phyloP scores from a whole-genome alignment of 2,113 vertebrate genomes.

The Phyllopteryx taeniolatus region DNA sequence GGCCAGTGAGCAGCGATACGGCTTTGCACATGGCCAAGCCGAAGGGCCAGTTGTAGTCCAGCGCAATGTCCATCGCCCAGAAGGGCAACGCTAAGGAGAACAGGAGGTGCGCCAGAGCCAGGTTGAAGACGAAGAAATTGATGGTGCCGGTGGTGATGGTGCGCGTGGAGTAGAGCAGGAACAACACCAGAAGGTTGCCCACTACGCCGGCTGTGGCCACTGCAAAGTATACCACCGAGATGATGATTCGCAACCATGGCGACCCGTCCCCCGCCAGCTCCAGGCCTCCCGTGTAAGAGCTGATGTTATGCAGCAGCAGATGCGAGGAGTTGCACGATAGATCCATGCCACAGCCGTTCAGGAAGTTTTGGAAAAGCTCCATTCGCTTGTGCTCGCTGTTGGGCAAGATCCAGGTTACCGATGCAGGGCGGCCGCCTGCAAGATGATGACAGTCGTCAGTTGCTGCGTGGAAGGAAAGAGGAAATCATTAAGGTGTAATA shows the following conservation, averaged over 20 bases:
- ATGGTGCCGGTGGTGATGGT: constrained; percentile 65
- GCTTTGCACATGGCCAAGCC: constrained; percentile 67
- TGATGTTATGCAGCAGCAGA: constrained; percentile 28
- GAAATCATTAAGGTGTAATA: constrained; percentile 63
- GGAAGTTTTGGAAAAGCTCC: constrained; percentile 32
- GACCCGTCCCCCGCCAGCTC: constrained; percentile 43
- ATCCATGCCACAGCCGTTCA: constrained; percentile 30
- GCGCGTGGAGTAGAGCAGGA: constrained; percentile 65
- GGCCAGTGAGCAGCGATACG: constrained; percentile 64
- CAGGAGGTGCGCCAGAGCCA: constrained; percentile 70
- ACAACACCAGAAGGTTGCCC: constrained; percentile 72
- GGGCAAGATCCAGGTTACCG: constrained; percentile 46
- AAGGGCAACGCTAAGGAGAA: constrained; percentile 73
- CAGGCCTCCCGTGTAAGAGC: constrained; percentile 12
- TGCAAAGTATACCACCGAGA: constrained; percentile 67
- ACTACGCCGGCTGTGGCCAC: constrained; percentile 68
- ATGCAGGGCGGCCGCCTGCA: constrained; percentile 30
- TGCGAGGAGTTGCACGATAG: constrained; percentile 47
- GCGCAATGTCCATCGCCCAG: constrained; percentile 68
- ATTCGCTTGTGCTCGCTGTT: constrained; percentile 39
- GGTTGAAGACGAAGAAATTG: constrained; percentile 72
- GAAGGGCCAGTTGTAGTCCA: constrained; percentile 79
- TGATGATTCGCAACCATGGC: constrained; percentile 51
- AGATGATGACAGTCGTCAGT: constrained; percentile 37
- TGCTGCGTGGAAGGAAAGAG: constrained; percentile 55